Conservation (phyloP, 2,797 vertebrate species). For the Pempheris klunzingeri region DNA sequence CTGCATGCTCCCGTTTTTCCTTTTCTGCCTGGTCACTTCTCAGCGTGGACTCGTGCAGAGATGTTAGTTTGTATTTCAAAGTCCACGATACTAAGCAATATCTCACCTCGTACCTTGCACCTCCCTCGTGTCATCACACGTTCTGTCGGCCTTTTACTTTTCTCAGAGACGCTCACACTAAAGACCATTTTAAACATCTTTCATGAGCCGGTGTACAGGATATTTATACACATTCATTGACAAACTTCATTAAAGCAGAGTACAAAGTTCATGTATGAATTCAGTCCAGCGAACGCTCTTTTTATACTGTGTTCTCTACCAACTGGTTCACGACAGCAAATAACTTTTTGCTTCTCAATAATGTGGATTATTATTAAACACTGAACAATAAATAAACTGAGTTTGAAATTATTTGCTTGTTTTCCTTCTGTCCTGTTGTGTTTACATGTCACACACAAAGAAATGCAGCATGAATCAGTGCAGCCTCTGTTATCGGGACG, state of each 20-base stretch:
- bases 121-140: not conserved
- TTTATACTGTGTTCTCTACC: slow-evolving; percentile 63
- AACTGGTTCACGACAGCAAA: slow-evolving; percentile 37
- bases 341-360: slow-evolving; percentile 44
- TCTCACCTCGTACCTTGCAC: slow-evolving; percentile 8
- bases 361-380: slow-evolving; percentile 62
- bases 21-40: slow-evolving; percentile 18
- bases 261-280: slow-evolving; percentile 13
- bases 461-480: not conserved
- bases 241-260: slow-evolving; percentile 34
- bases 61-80: slow-evolving; percentile 24
- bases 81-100: slow-evolving; percentile 55
- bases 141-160: slow-evolving; percentile 4
- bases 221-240: slow-evolving; percentile 47
- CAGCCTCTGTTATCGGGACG: not conserved
- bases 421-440: not conserved
- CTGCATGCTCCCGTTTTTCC: slow-evolving; percentile 48
- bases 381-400: slow-evolving; percentile 66
- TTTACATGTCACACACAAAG: not conserved
- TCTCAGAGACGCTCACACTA: not conserved
- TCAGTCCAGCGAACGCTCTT: slow-evolving; percentile 16
- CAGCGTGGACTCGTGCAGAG: not conserved
- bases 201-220: slow-evolving; percentile 42
- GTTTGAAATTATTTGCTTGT: slow-evolving; percentile 38
- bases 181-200: slow-evolving; percentile 12